Evolutionary conservation across 2,888 invertebrate species (phyloP).

Genomic region (Lymantria monacha): DNA sequence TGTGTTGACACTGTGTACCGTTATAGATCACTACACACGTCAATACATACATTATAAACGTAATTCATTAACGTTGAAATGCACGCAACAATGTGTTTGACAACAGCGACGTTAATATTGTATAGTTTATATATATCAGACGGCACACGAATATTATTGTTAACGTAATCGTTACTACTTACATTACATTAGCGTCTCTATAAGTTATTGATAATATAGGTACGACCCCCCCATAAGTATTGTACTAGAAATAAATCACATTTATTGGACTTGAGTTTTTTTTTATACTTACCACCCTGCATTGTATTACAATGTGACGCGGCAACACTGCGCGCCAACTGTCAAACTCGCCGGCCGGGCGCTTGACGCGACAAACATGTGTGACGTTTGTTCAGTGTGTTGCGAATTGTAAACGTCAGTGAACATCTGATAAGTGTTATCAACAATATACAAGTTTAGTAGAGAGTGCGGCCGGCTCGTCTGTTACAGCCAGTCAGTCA

Average conservation of each 20-base stretch:
- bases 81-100: too few relatives aligned
- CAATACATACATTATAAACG: too few relatives aligned
- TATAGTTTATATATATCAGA: too few relatives aligned
- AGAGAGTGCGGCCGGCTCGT: conserved; percentile 18
- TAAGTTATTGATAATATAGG: conserved; percentile 49
- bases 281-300: conserved; percentile 12
- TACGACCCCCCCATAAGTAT: conserved; percentile 52
- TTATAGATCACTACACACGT: too few relatives aligned
- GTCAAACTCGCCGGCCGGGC: conserved; percentile 12
- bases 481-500: conserved; percentile 12
- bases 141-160: conserved; percentile 1
- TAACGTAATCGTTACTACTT: conserved; percentile 26
- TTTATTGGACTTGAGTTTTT: conserved; percentile 58
- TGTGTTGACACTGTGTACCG: too few relatives aligned
- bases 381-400: not conserved
- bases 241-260: conserved; percentile 66
- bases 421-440: conserved; percentile 17
- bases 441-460: conserved; percentile 13
- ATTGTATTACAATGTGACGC: not conserved
- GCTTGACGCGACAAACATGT: not conserved
- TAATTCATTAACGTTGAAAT: too few relatives aligned
- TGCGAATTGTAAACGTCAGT: conserved; percentile 3
- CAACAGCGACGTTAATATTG: too few relatives aligned
- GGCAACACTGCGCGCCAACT: conserved; percentile 18
- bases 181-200: conserved; percentile 32